phyloP scores from a whole-genome alignment of 2,888 invertebrate genomes.

The Protula sp. region DNA sequence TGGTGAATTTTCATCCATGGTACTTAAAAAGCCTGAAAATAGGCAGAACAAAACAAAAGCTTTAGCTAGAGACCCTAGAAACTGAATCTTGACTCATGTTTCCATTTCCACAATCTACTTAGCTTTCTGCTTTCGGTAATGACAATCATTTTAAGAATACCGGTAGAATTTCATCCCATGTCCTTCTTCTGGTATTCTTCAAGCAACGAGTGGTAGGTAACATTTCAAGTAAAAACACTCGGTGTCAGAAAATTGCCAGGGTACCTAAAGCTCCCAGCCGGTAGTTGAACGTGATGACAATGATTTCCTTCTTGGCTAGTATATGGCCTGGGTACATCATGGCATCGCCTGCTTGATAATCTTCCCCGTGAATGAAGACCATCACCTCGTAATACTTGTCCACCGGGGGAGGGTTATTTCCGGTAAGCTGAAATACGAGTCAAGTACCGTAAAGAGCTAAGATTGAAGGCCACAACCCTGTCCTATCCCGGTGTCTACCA shows the following conservation, averaged over 20 bases:
- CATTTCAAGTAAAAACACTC: no score
- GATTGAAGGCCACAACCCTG: not conserved
- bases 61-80: no score
- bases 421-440: not conserved
- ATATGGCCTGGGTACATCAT: constrained; percentile 57
- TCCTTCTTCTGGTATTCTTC: no score
- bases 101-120: no score
- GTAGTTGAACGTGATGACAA: constrained; percentile 60
- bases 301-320: constrained; percentile 56
- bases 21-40: constrained; percentile 55
- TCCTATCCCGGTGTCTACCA: no score
- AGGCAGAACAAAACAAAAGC: not conserved
- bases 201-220: no score
- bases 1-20: constrained; percentile 55
- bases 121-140: no score
- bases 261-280: constrained; percentile 58
- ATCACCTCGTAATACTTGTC: constrained; percentile 52
- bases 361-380: constrained; percentile 59
- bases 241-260: no score
- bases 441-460: not conserved
- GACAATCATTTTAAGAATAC: no score
- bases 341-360: constrained; percentile 55
- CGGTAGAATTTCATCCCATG: no score
- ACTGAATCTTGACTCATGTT: no score
- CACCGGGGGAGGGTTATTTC: no score